These are phyloP conservation scores for Drosophila falleni DNA, from an alignment of 2,888 invertebrate genomes.

Conservation along the genomic window DNA sequence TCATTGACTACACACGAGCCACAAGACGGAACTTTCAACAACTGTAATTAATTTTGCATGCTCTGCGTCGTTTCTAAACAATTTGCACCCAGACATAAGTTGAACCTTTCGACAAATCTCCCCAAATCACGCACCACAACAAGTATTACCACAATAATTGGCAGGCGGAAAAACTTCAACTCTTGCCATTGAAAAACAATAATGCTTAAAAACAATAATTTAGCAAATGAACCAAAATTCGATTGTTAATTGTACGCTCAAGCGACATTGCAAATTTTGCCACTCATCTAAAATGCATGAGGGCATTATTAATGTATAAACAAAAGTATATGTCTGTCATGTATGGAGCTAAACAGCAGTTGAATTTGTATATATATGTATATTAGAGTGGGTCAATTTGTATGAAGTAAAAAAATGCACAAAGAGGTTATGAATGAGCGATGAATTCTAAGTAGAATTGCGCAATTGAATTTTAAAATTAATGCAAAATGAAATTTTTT, in stretches of 20 bases:
- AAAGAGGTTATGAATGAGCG: too few relatives aligned
- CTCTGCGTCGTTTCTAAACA: conserved; percentile 32
- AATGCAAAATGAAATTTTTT: too few relatives aligned
- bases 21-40: conserved; percentile 39
- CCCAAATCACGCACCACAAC: conserved; percentile 35
- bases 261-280: conserved; percentile 34
- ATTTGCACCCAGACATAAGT: conserved; percentile 33
- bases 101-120: neutral
- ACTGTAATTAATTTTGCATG: conserved; percentile 64
- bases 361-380: neutral
- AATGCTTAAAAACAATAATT: conserved; percentile 23
- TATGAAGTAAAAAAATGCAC: too few relatives aligned
- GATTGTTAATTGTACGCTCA: conserved; percentile 54
- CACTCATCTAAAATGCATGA: conserved; percentile 32
- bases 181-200: conserved; percentile 18
- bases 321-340: neutral
- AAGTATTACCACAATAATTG: conserved; percentile 47
- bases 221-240: conserved; percentile 13
- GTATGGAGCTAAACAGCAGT: neutral
- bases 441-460: too few relatives aligned
- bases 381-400: too few relatives aligned
- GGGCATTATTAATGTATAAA: conserved; percentile 30
- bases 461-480: too few relatives aligned
- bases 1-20: conserved; percentile 51
- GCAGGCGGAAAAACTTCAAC: conserved; percentile 9